Evolutionary conservation across 2,797 vertebrate genomes (phyloP), one percentile per base, ranked within the genome.

Genomic region (Poeciliopsis presidionis): DNA sequence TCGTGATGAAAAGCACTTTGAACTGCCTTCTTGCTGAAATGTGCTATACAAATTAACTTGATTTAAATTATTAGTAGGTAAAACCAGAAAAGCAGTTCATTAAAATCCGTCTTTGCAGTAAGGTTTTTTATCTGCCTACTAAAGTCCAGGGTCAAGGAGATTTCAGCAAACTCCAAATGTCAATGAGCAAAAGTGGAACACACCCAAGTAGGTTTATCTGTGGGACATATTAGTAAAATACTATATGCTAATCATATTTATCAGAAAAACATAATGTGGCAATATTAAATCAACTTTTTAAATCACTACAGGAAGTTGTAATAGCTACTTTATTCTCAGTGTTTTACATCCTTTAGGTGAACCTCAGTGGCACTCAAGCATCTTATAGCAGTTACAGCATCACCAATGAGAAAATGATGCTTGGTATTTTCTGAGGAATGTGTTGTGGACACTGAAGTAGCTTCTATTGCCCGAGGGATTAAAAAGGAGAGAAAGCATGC

Each of bases 381-480:
- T 88, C 80, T 82, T 80, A 91, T 76, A 81, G 85, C 76, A 88
- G 79, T 83, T 83, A 87, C 87, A 85, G 76, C 77, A 75, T 25
- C 79, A 83, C 81, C 77, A 86, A 84, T 75, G 81, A 89, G 87
- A 76, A 87, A 87, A 85, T 77, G 67, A 86, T 88, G 72, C 86
- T 86, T 76, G 85, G 84, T 86, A 81, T 89, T 90, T 91, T 84
- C 83, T 87, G 70, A 77, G 76, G 85, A 90, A 82, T 89, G 77
- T 90, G 90, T 89, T 89, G 83, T 82, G 87, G 90, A 86, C 83
- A 90, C 88, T 89, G 87, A 82, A 93, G 91, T 83, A 76, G 81
- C 84, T 85, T 87, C 55, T 65, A 81, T 72, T 79, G 74, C 90
- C 82, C 77, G 30, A 74, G 82, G 85, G 86, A 89, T 75, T 74